Percentiles rank a stretch among this genome's conserved stretches.
These are phyloP conservation scores for Cnemophilus loriae DNA, from an alignment of 2,113 vertebrate genomes.

Conservation along the genomic window DNA sequence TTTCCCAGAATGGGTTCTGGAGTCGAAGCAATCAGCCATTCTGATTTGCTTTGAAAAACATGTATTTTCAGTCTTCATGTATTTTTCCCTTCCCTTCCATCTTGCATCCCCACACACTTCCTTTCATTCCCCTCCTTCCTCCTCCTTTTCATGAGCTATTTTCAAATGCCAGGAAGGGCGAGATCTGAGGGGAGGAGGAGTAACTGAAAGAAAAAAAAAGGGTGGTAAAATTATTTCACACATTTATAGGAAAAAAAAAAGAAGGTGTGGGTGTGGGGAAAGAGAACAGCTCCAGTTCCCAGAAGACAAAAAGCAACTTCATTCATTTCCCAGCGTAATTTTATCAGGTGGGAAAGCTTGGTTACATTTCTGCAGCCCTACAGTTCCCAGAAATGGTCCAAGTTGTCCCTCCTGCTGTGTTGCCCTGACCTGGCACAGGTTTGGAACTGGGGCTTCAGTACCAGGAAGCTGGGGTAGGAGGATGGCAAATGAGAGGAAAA, in stretches of 20 bases:
- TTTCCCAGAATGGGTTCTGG: neutral
- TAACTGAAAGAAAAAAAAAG: neutral
- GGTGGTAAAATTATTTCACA: conserved; percentile 38
- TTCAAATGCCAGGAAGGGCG: conserved; percentile 43
- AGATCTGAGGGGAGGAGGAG: conserved; percentile 44
- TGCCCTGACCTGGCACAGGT: neutral
- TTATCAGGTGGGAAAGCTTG: neutral
- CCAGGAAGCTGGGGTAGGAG: neutral
- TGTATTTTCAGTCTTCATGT: neutral
- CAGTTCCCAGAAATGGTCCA: neutral
- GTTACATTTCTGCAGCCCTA: neutral
- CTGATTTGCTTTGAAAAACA: neutral
- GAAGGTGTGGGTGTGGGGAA: conserved; percentile 4
- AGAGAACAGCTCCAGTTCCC: conserved; percentile 18
- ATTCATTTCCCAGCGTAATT: neutral
- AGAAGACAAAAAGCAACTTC: neutral
- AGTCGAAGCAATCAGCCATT: neutral
- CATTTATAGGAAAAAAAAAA: neutral
- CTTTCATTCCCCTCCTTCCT: neutral
- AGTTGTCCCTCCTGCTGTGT: neutral
- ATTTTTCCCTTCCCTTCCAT: neutral
- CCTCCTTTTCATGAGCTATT: conserved; percentile 41
- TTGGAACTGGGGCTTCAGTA: neutral
- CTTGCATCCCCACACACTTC: conserved; percentile 5
- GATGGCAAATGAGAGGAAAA: neutral